Base-by-base conservation (phyloP, 2,888 invertebrate genomes). In the Eristalis pertinax region DNA sequence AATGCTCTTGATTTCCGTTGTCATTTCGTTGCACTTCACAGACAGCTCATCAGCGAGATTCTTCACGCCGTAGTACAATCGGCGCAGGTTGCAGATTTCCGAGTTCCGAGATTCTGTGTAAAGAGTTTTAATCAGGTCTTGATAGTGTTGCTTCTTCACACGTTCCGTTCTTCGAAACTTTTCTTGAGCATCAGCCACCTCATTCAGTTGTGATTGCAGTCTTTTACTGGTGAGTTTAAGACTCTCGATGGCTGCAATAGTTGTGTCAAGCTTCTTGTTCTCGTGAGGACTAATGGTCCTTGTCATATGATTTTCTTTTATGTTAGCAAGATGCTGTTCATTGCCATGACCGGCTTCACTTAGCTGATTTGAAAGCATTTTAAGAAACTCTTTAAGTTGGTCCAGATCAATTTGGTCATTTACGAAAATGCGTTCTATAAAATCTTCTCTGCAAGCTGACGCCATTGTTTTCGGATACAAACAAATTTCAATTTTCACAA, bases 21-120 rank as follows among this genome's bases (percentile, higher is more conserved):
- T 32, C n/a, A 76, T 35, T 2, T 2, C 2, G 10, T 19, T n/a
- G 3, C 5, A 64, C 24, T 24, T 76, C 1, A 80, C 50, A 5
- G 7, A 2, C 11, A 84, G 4, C 24, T 87, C 64, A 1, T 80
- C 80, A 2, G 80, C 50, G n/a, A 80, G 50, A 1, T 80, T 73
- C n/a, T 87, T 43, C 1, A 87, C 0, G 5, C 15, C 24, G 41
- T 56, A 80, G 29, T 32, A 76, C 41, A 69, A 58, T 38, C n/a
- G 63, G 1, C 72, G 83, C 4, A 87, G 72, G 1, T 56, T 58
- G 29, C 84, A 87, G 1, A 84, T 24, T 4, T 80, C 84, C 4
- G 76, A 32, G 11, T 76, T 43, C 11, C 50, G n/a, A 0, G 72
- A 79, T 8, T 80, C 32, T 11, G 22, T 35, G 1, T 76, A 26